Base-by-base conservation (phyloP, 2,797 vertebrate genomes). In the Danio albolineatus region DNA sequence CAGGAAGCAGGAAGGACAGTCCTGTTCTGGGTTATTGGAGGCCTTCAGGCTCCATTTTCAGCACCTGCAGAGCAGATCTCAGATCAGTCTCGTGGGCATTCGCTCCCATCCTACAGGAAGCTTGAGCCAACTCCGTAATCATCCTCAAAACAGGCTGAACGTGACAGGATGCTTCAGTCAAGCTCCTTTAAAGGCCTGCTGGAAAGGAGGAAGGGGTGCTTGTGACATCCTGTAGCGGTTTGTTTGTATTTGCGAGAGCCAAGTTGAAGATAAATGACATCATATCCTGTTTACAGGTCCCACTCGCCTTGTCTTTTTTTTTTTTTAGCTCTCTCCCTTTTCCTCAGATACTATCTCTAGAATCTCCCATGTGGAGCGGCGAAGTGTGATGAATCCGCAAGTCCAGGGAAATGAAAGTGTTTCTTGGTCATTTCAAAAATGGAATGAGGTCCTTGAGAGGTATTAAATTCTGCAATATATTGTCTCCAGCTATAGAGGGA, bases 391-490 rank as follows among this genome's bases (percentile, higher is more conserved):
- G 76, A 81, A 87, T 85, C 76, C 61, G 19, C 70, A 36, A 75
- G 66, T 81, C 82, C 41, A 46, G 60, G 62, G 61, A 87, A 81
- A 84, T 84, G 69, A 86, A 86, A 88, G 76, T 81, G 82, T 83
- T 85, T 82, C 73, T 77, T 53, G 73, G 79, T 88, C 74, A 82
- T 89, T 89, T 88, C 60, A 72, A 75, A 79, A 82, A 84, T 80
- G 85, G 87, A 91, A 91, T 82, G 66, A 87, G 86, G 81, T 87
- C 53, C 86, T 88, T 86, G 85, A 89, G 82, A 89, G 86, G 88
- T 89, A 91, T 93, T 91, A 87, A 89, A 91, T 90, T 90, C 81
- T 76, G 84, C 90, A 91, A 92, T 88, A 90, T 91, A 90, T 92
- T 77, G 85, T 90, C 89, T 89, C 86, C 87, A 44, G 44, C 82